Percentiles rank a stretch among this genome's conserved stretches.
Evolutionary conservation across 2,888 invertebrate species (phyloP).

Genomic region (Leucophenga montana): DNA sequence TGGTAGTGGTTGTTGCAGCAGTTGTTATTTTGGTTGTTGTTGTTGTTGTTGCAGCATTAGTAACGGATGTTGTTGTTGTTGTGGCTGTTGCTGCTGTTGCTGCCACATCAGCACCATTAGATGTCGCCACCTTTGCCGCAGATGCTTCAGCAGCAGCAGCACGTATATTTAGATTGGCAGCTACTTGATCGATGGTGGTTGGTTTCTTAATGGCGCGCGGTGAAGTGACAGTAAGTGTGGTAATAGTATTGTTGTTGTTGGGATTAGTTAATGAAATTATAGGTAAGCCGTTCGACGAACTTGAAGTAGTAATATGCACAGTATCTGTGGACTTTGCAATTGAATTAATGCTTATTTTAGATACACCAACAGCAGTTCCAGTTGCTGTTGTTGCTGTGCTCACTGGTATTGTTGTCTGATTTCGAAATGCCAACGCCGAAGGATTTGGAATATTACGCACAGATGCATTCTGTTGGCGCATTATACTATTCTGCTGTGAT

Average conservation of each 20-base stretch:
- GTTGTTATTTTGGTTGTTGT: constrained; percentile 15
- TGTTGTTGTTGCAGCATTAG: not conserved
- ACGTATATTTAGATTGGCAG: constrained; percentile 70
- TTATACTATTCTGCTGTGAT: constrained; percentile 57
- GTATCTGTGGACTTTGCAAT: constrained; percentile 34
- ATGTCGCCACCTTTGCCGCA: constrained; percentile 35
- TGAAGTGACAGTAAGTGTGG: constrained; percentile 51
- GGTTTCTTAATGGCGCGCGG: constrained; percentile 65
- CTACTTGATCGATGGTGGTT: constrained; percentile 71
- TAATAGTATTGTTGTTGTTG: constrained; percentile 27
- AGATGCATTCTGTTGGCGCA: constrained; percentile 75
- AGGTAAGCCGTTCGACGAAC: constrained; percentile 1
- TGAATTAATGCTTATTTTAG: constrained; percentile 35
- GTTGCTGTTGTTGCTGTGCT: constrained; percentile 29
- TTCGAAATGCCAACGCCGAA: constrained; percentile 76
- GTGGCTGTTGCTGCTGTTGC: constrained; percentile 34
- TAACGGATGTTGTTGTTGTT: constrained; percentile 5
- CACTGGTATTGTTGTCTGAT: constrained; percentile 63
- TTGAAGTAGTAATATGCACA: constrained; percentile 10
- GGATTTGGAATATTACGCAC: constrained; percentile 80
- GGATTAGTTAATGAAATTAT: constrained; percentile 46
- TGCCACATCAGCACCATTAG: constrained; percentile 15
- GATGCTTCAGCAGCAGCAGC: constrained; percentile 61
- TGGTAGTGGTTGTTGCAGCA: constrained; percentile 9
- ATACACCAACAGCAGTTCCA: constrained; percentile 30